Evolutionary conservation across 2,888 invertebrate genomes (phyloP).

Genomic region (Troilus luridus): DNA sequence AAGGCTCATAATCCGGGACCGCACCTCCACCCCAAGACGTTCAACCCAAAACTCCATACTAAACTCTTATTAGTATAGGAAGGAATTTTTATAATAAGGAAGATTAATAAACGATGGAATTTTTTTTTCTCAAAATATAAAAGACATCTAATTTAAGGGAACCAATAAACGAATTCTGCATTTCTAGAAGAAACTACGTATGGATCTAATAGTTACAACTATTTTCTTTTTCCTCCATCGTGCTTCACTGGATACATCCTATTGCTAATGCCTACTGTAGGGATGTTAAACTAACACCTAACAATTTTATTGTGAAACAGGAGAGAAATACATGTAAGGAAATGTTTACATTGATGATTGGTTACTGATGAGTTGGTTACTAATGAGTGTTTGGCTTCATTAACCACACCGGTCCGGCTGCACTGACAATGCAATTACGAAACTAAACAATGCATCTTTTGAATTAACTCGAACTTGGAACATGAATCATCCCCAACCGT

Average conservation of each 20-base stretch:
- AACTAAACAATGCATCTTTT: constrained; percentile 14
- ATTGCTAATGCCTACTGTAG: neutral
- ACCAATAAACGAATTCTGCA: too few species aligned
- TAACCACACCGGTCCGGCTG: neutral
- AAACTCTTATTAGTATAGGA: too few species aligned
- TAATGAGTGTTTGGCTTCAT: constrained; percentile 48
- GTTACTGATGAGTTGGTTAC: constrained; percentile 28
- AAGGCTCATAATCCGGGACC: too few species aligned
- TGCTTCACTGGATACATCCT: neutral
- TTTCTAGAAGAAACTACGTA: neutral
- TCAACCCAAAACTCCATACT: too few species aligned
- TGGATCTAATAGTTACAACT: neutral
- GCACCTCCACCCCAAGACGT: too few species aligned
- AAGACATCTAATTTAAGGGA: too few species aligned
- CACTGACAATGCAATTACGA: constrained; percentile 23
- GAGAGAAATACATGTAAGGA: neutral
- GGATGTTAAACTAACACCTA: neutral
- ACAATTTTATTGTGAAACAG: neutral
- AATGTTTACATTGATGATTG: constrained; percentile 30
- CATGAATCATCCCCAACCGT: too few species aligned
- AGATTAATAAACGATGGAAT: too few species aligned
- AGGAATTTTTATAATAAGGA: too few species aligned
- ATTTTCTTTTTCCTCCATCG: too few species aligned
- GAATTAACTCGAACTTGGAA: neutral
- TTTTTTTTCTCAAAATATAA: too few species aligned